Conservation (phyloP, 2,797 vertebrate species). For the Erpetoichthys calabaricus region DNA sequence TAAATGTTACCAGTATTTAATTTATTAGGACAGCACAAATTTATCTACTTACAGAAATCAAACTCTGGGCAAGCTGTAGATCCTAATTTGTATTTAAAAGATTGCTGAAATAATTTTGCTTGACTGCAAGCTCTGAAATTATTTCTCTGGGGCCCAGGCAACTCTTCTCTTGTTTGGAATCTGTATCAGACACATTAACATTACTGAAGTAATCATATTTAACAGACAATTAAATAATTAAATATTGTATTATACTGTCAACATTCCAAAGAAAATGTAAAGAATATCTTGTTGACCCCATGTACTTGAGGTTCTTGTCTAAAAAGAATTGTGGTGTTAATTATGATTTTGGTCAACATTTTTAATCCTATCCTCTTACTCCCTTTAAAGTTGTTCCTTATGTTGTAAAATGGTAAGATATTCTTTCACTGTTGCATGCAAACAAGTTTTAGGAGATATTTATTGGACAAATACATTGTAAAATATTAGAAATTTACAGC, state of each 20-base stretch:
- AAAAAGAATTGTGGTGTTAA: slow-evolving; percentile 59
- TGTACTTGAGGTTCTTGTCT: slow-evolving; percentile 35
- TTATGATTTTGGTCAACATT: slow-evolving; percentile 73
- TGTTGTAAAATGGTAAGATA: slow-evolving; percentile 74
- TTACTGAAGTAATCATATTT: slow-evolving; percentile 4
- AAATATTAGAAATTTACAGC: too few relatives aligned
- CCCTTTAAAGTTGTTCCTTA: slow-evolving; percentile 78
- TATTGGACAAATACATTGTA: slow-evolving; percentile 12
- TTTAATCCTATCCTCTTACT: slow-evolving; percentile 69
- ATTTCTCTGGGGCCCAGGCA: slow-evolving; percentile 79
- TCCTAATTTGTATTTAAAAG: not conserved
- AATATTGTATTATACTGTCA: not conserved
- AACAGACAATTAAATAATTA: slow-evolving; percentile 1
- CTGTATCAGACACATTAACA: slow-evolving; percentile 34
- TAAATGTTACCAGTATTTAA: not conserved
- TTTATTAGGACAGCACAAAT: not conserved
- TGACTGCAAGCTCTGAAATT: slow-evolving; percentile 21
- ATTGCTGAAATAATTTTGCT: not conserved
- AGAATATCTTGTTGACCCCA: not conserved
- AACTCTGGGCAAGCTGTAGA: slow-evolving; percentile 20
- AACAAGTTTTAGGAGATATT: slow-evolving; percentile 74
- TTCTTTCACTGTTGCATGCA: slow-evolving; percentile 72
- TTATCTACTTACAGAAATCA: slow-evolving; percentile 45
- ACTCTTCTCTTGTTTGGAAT: slow-evolving; percentile 67
- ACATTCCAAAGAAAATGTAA: not conserved